Base-by-base conservation (phyloP, 1,140 invertebrate genomes). In the Thalassaphorura encarpata region DNA sequence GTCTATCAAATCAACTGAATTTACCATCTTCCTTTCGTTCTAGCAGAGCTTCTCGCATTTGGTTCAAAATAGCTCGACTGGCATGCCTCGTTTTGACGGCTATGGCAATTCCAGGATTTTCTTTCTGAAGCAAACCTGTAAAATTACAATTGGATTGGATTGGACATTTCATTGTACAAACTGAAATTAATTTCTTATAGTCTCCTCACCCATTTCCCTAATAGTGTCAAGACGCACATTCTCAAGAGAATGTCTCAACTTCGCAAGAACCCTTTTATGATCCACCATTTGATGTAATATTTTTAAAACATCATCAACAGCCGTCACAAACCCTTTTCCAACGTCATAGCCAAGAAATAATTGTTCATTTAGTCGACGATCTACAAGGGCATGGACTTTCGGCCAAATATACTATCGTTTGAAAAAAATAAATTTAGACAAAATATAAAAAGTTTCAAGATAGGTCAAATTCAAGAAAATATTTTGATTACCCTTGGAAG, bases 201-300 rank as follows among this genome's bases (percentile, higher is more conserved):
- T n/a, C n/a, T 48, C 33, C 31, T 36, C 24, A 62, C 62, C 60
- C 56, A 64, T 61, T 41, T 60, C 53, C 8, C 57, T 24, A 8
- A 64, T 52, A 0, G 52, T 51, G 18, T 41, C 33, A 4, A 56
- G 26, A 21, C 63, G 18, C 45, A 61, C 59, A 13, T 29, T 23
- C 15, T 61, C 59, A 18, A 65, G 39, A 46, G n/a, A 15, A 1
- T 11, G 11, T 27, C 57, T 55, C 8, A 61, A 45, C n/a, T 58
- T 60, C 2, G 46, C 28, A 2, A 51, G 26, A 26, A 65, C 49
- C 48, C 36, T 56, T 19, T 51, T 51, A 40, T 78, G 73, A 40
- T 78, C 76, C 3, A 78, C 72, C 56, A 80, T 70, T 56, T 78
- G 76, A n/a, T 76, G 73, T 3, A 80, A 67, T 11, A 78, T 67